These are phyloP conservation scores for Psilopogon haemacephalus DNA, from an alignment of 2,113 vertebrate genomes.

Conservation along the genomic window DNA sequence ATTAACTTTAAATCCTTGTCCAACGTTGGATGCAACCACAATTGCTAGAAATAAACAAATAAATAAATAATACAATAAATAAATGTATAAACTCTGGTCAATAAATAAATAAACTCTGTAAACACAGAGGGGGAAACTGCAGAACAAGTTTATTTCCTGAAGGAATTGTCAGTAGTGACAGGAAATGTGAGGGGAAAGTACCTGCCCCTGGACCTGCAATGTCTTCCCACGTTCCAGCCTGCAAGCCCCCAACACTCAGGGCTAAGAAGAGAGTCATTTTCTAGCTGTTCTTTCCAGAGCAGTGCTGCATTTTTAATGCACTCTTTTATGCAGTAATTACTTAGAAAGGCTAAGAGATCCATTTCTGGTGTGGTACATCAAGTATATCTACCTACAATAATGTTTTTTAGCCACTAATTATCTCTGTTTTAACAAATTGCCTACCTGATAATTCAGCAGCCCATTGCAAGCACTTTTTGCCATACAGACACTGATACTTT, in stretches of 20 bases:
- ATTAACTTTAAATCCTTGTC: background rate
- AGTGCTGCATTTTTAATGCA: background rate
- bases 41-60: background rate
- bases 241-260: background rate
- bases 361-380: background rate
- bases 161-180: background rate
- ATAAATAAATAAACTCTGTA: background rate
- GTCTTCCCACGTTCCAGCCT: background rate
- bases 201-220: background rate
- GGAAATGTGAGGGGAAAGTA: background rate
- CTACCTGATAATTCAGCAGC: background rate
- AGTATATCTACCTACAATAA: rapidly evolving
- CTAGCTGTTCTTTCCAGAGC: background rate
- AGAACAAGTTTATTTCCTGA: background rate
- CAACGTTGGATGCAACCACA: background rate
- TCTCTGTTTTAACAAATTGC: background rate
- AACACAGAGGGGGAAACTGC: background rate
- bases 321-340: background rate
- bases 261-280: background rate
- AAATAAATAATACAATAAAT: too few relatives aligned
- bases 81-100: too few relatives aligned
- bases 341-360: background rate
- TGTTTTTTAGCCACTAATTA: background rate
- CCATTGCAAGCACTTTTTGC: background rate
- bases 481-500: background rate